Base-by-base conservation (phyloP, 1,140 invertebrate species). In the Semibalanus balanoides region DNA sequence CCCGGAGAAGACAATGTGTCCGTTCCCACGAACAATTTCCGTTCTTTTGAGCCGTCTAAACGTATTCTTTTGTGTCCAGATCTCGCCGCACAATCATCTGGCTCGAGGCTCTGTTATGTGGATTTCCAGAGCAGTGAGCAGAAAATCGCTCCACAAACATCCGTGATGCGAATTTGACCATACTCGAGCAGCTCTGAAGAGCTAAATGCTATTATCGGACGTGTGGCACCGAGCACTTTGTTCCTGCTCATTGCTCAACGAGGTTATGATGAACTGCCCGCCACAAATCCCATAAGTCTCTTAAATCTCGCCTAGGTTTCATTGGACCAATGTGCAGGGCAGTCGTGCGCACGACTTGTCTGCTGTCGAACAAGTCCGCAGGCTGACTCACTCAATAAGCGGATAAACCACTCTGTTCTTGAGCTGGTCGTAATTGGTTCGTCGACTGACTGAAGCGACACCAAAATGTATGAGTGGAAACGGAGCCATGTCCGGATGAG, bases 141-240 rank as follows among this genome's bases (percentile, higher is more conserved):
- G 51, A 64, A 64, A 64, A 64, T 64, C 51, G 51, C 51, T 22
- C 51, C 51, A 64, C 51, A 64, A 64, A 64, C 51, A 64, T 64
- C 51, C 22, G 51, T 64, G 51, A 64, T 64, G 51, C 51, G 51
- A 64, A 64, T 64, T 64, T 64, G 51, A 25, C 51, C 51, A 64
- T 64, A 64, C 51, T 64, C 51, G 14, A 64, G 51, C 51, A 64
- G 51, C 51, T 64, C 22, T 64, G 51, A 64, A 64, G 51, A 64
- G 51, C 51, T 64, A 64, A 64, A 64, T 64, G 51, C 51, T 64
- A 64, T 64, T 64, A 64, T 64, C 51, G 51, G 51, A 64, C 51
- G 51, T 19, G 51, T 64, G 51, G 22, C 51, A 25, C 51, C 51
- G 22, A 19, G 51, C 51, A 64, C 51, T 64, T 64, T 64, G 51